These are phyloP conservation scores for Aselliscus stoliczkanus DNA, from an alignment of 2,797 vertebrate genomes.

Conservation along the genomic window DNA sequence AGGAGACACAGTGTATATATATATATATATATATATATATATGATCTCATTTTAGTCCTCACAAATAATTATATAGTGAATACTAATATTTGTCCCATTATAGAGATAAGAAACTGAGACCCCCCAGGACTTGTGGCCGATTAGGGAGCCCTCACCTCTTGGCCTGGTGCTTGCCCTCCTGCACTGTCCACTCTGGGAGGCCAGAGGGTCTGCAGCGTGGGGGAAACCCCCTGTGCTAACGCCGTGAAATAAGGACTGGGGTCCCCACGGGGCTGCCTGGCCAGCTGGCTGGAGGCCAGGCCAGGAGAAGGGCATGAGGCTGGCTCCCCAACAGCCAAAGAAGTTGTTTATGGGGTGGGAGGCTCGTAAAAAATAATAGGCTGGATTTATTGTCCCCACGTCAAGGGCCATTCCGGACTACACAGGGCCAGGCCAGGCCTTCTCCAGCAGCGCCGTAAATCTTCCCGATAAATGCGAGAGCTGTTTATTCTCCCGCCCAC, in stretches of 20 bases:
- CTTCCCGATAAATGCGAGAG: slow-evolving; percentile 70
- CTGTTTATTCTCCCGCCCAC: slow-evolving; percentile 73
- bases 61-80: accelerated
- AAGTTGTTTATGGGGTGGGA: slow-evolving; percentile 72
- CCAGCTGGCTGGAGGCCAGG: slow-evolving; percentile 27
- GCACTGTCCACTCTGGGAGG: neutral
- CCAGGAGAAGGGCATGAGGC: neutral
- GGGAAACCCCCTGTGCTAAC: neutral
- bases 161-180: neutral
- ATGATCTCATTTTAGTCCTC: neutral
- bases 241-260: neutral
- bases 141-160: neutral
- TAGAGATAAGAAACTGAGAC: neutral
- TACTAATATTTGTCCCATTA: accelerated
- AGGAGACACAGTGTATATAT: accelerated
- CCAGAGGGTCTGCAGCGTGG: neutral
- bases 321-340: slow-evolving; percentile 47
- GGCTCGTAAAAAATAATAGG: slow-evolving; percentile 67
- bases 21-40: too few relatives aligned
- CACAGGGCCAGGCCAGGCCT: slow-evolving; percentile 47
- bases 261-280: neutral
- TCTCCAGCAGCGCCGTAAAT: slow-evolving; percentile 70
- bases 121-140: neutral
- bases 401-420: slow-evolving; percentile 60
- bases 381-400: slow-evolving; percentile 66